Percentiles rank a stretch among this genome's conserved stretches.
These are phyloP conservation scores for Toxonevra muliebris DNA, from an alignment of 2,888 invertebrate genomes.

Conservation along the genomic window DNA sequence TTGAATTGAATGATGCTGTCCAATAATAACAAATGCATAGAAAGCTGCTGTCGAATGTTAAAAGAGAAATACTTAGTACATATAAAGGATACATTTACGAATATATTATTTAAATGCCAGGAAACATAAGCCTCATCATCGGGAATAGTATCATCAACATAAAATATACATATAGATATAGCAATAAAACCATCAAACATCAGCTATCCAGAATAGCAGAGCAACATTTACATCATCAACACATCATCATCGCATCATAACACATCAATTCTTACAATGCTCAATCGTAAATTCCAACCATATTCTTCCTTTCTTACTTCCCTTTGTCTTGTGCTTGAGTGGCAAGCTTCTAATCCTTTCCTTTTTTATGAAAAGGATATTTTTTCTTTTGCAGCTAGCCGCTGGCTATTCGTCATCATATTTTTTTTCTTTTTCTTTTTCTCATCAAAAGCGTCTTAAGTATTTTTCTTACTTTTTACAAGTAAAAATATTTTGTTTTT, in stretches of 20 bases:
- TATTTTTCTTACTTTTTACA: slow-evolving; percentile 41
- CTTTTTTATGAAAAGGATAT: not conserved
- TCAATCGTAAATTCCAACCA: not conserved
- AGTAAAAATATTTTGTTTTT: too few relatives aligned
- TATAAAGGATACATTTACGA: too few relatives aligned
- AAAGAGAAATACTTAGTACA: too few relatives aligned
- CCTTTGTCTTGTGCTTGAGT: not conserved
- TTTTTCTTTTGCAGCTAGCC: slow-evolving; percentile 11
- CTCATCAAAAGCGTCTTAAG: slow-evolving; percentile 53
- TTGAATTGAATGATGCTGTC: too few relatives aligned
- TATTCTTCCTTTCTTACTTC: not conserved
- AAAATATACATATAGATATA: too few relatives aligned
- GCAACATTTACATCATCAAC: not conserved
- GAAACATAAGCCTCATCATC: too few relatives aligned
- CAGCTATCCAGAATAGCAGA: too few relatives aligned
- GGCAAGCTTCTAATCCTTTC: not conserved
- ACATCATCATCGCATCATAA: not conserved
- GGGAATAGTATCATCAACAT: too few relatives aligned
- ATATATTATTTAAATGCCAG: too few relatives aligned
- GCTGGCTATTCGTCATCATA: slow-evolving; percentile 15
- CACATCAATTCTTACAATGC: not conserved
- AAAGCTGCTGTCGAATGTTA: too few relatives aligned
- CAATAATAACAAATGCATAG: too few relatives aligned
- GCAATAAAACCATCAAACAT: too few relatives aligned
- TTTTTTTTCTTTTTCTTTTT: not conserved